A percentile compares a stretch with the other conserved stretches of the same genome.
Evolutionary conservation across 2,888 invertebrate species (phyloP).

Genomic region (Drosophila merina): DNA sequence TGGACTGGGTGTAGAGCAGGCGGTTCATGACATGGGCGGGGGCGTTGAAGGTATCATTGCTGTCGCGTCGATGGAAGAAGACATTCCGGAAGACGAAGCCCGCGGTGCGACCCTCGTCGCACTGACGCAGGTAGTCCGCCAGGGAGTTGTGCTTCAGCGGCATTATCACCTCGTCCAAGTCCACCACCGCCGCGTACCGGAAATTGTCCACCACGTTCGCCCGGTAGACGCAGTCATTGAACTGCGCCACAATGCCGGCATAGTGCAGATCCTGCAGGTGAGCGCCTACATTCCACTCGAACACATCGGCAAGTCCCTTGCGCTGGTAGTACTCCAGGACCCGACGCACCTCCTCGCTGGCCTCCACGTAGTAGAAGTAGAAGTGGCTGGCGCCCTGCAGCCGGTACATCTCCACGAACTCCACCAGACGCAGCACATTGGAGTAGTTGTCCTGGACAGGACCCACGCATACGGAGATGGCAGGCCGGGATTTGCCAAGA

Average conservation of each 20-base stretch:
- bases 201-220: constrained; percentile 89
- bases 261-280: constrained; percentile 83
- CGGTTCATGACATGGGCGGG: constrained; percentile 76
- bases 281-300: constrained; percentile 83
- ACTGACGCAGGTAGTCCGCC: constrained; percentile 82
- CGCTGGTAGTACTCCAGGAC: constrained; percentile 82
- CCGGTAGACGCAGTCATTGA: constrained; percentile 96
- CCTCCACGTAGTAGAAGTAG: constrained; percentile 84
- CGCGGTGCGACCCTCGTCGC: constrained; percentile 81
- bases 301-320: constrained; percentile 78
- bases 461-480: constrained; percentile 83
- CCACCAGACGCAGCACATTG: constrained; percentile 84
- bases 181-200: constrained; percentile 92
- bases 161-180: constrained; percentile 94
- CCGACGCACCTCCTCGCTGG: constrained; percentile 79
- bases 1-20: constrained; percentile 83
- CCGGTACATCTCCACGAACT: constrained; percentile 85
- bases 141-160: constrained; percentile 91
- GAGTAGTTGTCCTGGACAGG: constrained; percentile 84
- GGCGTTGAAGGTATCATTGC: constrained; percentile 81
- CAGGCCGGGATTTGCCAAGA: constrained; percentile 69
- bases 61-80: constrained; percentile 85
- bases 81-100: constrained; percentile 84
- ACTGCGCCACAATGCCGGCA: constrained; percentile 93
- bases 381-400: constrained; percentile 84